Evolutionary conservation across 2,797 vertebrate species (phyloP).

Genomic region (Chloroceryle amazona): DNA sequence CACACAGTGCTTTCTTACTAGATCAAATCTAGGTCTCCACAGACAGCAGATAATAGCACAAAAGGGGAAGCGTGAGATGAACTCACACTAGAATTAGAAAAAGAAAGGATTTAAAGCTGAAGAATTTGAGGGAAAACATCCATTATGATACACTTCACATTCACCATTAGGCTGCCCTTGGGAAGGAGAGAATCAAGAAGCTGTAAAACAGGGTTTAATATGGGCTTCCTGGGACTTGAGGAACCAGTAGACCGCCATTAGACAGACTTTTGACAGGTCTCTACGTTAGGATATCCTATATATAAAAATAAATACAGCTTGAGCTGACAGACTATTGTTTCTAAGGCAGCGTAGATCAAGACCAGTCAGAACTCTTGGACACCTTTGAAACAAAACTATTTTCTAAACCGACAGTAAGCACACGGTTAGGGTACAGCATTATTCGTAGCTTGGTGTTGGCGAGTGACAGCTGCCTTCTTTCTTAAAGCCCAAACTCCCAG

Average conservation of each 20-base stretch:
- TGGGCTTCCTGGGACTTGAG: not conserved
- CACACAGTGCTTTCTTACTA: not conserved
- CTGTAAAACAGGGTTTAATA: slow-evolving; percentile 22
- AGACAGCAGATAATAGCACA: slow-evolving; percentile 18
- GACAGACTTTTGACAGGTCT: not conserved
- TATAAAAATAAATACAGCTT: not conserved
- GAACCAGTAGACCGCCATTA: not conserved
- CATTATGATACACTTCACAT: slow-evolving; percentile 21
- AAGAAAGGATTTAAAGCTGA: slow-evolving; percentile 51
- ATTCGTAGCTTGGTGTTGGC: not conserved
- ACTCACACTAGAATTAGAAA: slow-evolving; percentile 46
- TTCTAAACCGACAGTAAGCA: not conserved
- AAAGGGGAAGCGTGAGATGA: slow-evolving; percentile 22
- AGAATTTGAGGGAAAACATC: slow-evolving; percentile 36
- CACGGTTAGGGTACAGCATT: not conserved
- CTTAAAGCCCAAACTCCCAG: fast-evolving
- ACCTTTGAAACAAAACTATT: not conserved
- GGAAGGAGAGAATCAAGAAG: slow-evolving; percentile 1
- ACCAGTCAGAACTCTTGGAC: not conserved
- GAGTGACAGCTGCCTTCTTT: not conserved
- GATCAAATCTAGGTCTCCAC: slow-evolving; percentile 42
- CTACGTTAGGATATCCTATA: not conserved
- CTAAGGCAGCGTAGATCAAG: not conserved
- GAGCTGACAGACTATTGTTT: slow-evolving; percentile 10
- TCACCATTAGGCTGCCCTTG: slow-evolving; percentile 38